A percentile compares a stretch with the other conserved stretches of the same genome.
Evolutionary conservation across 2,888 invertebrate genomes (phyloP).

Genomic region (Drosophila limbata): DNA sequence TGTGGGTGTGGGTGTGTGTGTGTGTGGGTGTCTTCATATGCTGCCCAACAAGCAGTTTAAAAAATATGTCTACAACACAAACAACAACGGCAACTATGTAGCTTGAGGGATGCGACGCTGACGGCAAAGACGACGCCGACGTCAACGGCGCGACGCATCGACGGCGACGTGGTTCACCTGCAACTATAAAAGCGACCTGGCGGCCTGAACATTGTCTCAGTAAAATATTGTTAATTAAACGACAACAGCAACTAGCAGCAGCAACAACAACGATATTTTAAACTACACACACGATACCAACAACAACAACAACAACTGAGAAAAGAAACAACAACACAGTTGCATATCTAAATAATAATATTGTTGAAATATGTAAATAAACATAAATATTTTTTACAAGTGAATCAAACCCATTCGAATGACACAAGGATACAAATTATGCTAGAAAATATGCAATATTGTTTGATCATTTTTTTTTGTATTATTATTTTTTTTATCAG

Average conservation of each 20-base stretch:
- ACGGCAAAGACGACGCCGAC: constrained; percentile 13
- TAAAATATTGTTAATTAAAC: constrained; percentile 74
- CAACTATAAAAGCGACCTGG: constrained; percentile 75
- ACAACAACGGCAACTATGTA: constrained; percentile 15
- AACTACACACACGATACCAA: neutral
- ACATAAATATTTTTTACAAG: constrained; percentile 29
- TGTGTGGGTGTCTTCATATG: constrained; percentile 18
- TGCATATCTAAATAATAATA: constrained; percentile 3
- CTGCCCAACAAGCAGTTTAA: constrained; percentile 33
- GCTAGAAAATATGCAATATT: neutral
- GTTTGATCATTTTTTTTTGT: constrained; percentile 2
- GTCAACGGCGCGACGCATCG: constrained; percentile 22
- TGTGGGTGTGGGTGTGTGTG: constrained; percentile 4
- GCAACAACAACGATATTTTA: constrained; percentile 2
- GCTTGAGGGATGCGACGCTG: constrained; percentile 49
- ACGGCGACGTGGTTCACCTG: constrained; percentile 34
- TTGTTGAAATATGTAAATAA: constrained; percentile 7
- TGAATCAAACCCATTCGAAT: constrained; percentile 5
- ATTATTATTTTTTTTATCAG: constrained; percentile 16
- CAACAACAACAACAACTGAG: neutral
- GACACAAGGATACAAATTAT: constrained; percentile 3
- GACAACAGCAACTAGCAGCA: constrained; percentile 43
- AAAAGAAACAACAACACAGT: constrained; percentile 15
- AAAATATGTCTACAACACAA: constrained; percentile 29
- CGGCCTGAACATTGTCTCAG: constrained; percentile 73